These are phyloP conservation scores for Aphelenchoides besseyi DNA, from an alignment of 1,140 invertebrate species.

Conservation along the genomic window DNA sequence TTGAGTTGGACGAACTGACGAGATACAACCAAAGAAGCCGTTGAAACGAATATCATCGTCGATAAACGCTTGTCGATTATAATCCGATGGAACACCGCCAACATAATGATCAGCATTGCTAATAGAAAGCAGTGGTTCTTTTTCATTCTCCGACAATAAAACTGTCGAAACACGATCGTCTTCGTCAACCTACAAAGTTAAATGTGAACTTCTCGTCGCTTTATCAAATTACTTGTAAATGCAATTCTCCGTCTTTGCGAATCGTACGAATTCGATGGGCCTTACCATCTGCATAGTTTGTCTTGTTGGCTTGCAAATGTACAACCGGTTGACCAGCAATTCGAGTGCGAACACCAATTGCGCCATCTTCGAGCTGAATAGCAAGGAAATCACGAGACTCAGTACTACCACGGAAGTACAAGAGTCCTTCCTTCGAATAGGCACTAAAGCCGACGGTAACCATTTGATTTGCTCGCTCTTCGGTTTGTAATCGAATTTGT, in stretches of 20 bases:
- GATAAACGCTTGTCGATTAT: slow-evolving; percentile 35
- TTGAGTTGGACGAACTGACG: slow-evolving; percentile 57
- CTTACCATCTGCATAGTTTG: slow-evolving; percentile 52
- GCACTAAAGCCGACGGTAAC: slow-evolving; percentile 55
- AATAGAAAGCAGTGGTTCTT: slow-evolving; percentile 47
- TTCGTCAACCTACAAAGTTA: background rate
- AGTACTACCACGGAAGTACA: slow-evolving; percentile 60
- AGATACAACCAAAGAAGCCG: slow-evolving; percentile 62
- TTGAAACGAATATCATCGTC: slow-evolving; percentile 49
- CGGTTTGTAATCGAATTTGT: slow-evolving; percentile 45
- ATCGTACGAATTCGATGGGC: slow-evolving; percentile 55
- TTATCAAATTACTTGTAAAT: slow-evolving; percentile 49
- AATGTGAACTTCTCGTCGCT: slow-evolving; percentile 19
- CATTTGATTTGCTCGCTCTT: slow-evolving; percentile 53
- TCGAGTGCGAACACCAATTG: slow-evolving; percentile 48
- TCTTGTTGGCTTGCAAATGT: slow-evolving; percentile 39
- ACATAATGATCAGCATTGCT: slow-evolving; percentile 55
- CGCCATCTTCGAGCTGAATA: slow-evolving; percentile 50
- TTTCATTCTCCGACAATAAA: slow-evolving; percentile 12
- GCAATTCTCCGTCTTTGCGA: slow-evolving; percentile 49
- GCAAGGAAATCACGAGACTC: slow-evolving; percentile 53
- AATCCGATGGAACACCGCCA: slow-evolving; percentile 56
- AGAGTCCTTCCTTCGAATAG: slow-evolving; percentile 56
- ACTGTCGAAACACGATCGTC: slow-evolving; percentile 38
- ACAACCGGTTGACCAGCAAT: slow-evolving; percentile 47